A percentile compares a stretch with the other conserved stretches of the same genome.
These are phyloP conservation scores for Pammene fasciana DNA, from an alignment of 2,888 invertebrate genomes.

Conservation along the genomic window DNA sequence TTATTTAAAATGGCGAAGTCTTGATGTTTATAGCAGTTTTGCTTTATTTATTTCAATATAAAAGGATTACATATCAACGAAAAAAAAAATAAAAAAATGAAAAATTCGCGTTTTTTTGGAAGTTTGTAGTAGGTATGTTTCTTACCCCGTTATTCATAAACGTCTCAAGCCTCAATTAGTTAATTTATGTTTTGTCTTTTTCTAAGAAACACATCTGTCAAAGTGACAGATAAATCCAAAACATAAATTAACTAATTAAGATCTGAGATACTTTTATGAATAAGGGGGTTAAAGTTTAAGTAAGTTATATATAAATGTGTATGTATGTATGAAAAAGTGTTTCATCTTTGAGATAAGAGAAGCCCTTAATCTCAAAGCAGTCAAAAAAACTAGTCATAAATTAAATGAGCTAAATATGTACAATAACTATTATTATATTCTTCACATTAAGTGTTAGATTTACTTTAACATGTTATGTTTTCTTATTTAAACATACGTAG, in stretches of 20 bases:
- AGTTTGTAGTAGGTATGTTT: constrained; percentile 18
- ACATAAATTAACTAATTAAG: too few species aligned
- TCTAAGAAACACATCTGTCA: too few species aligned
- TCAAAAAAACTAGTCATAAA: constrained; percentile 36
- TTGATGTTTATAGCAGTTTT: neutral
- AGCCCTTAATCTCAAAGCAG: neutral
- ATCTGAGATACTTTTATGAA: too few species aligned
- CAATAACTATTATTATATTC: constrained; percentile 1
- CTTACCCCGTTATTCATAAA: too few species aligned
- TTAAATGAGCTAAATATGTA: neutral
- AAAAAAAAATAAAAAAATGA: neutral
- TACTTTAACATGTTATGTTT: neutral
- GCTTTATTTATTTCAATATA: neutral
- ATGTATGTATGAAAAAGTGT: constrained; percentile 29
- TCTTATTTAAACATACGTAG: neutral
- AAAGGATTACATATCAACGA: constrained; percentile 18
- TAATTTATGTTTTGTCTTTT: too few species aligned
- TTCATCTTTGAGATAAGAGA: neutral
- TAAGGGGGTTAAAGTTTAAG: too few species aligned
- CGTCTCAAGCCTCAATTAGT: too few species aligned
- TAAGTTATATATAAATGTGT: constrained; percentile 25
- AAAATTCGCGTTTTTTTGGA: neutral
- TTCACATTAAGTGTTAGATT: neutral
- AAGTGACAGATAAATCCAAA: too few species aligned
- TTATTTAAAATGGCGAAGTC: neutral